These are phyloP conservation scores for Polyommatus iphigenia DNA, from an alignment of 2,888 invertebrate genomes.

Conservation along the genomic window DNA sequence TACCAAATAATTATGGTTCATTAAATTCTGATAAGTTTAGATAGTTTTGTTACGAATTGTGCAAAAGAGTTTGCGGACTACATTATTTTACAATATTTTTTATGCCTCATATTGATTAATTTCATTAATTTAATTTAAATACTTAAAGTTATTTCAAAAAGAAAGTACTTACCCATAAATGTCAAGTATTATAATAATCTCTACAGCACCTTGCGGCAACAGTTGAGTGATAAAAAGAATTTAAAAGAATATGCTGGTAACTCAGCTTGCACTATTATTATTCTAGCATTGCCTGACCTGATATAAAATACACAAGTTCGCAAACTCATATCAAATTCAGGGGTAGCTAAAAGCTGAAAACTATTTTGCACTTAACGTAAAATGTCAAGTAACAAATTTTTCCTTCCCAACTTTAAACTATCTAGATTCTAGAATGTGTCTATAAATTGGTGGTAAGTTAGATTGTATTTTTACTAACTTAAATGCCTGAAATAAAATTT, in stretches of 20 bases:
- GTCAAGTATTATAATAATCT: too few relatives aligned
- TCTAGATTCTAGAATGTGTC: neutral
- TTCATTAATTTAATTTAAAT: too few relatives aligned
- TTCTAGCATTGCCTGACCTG: neutral
- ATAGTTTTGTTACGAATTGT: too few relatives aligned
- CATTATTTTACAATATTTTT: too few relatives aligned
- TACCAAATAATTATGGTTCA: too few relatives aligned
- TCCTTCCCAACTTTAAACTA: neutral
- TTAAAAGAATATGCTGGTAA: neutral
- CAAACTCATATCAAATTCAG: conserved; percentile 13
- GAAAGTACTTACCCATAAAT: too few relatives aligned
- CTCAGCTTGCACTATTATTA: neutral
- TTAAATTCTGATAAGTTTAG: too few relatives aligned
- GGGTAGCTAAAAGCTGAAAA: conserved; percentile 9
- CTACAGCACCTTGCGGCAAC: too few relatives aligned
- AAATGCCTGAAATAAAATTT: neutral
- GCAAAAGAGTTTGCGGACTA: too few relatives aligned
- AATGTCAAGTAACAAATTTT: conserved; percentile 12
- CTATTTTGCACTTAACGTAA: conserved; percentile 21
- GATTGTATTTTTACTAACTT: neutral
- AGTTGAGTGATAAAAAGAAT: too few relatives aligned
- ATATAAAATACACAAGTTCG: conserved; percentile 4
- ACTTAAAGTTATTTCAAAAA: too few relatives aligned
- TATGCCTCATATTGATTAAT: too few relatives aligned
- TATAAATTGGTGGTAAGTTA: neutral